Conservation (phyloP, 2,797 vertebrate genomes). For the Oreochromis mossambicus region DNA sequence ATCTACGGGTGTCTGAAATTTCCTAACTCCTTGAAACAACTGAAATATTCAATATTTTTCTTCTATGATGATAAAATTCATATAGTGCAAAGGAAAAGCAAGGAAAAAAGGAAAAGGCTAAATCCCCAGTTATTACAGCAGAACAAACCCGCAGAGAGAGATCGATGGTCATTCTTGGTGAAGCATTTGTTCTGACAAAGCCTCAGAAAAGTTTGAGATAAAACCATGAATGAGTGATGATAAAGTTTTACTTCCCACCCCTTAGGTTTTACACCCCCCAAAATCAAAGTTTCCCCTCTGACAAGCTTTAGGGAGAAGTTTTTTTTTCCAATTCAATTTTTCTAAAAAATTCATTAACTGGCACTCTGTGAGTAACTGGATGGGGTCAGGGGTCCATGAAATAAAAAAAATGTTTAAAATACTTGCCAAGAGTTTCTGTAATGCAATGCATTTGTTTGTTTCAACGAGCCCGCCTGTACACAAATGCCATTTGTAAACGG, state of each 20-base stretch:
- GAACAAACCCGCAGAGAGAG: neutral
- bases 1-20: neutral
- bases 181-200: neutral
- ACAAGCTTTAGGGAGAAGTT: neutral
- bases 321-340: neutral
- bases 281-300: neutral
- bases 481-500: neutral
- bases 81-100: neutral
- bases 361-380: neutral
- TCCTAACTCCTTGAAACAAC: neutral
- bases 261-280: neutral
- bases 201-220: neutral
- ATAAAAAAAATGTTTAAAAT: neutral
- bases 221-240: neutral
- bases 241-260: neutral
- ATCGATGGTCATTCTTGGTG: neutral
- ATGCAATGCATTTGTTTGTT: neutral
- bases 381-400: neutral
- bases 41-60: neutral
- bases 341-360: neutral
- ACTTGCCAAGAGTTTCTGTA: neutral
- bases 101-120: neutral
- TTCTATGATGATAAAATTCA: neutral
- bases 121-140: neutral
- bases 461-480: neutral